These are phyloP conservation scores for Acleris cristana DNA, from an alignment of 2,888 invertebrate genomes.

Conservation along the genomic window DNA sequence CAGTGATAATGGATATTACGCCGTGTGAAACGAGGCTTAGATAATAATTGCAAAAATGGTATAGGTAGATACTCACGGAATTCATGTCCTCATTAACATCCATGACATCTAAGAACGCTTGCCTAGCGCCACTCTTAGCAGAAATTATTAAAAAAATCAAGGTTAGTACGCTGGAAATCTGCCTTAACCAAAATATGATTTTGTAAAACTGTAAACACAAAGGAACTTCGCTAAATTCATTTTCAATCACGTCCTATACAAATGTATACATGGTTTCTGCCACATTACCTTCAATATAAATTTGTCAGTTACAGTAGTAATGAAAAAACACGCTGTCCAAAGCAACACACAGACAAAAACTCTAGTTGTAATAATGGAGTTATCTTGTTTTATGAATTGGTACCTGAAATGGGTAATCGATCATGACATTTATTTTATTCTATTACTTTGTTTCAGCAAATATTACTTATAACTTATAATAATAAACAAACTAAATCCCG, in stretches of 20 bases:
- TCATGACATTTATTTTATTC: too few relatives aligned
- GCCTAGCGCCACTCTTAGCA: background rate
- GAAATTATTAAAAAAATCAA: constrained; percentile 7
- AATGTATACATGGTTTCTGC: background rate
- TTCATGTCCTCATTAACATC: background rate
- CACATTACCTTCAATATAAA: background rate
- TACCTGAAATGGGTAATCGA: constrained; percentile 47
- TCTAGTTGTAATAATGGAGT: constrained; percentile 53
- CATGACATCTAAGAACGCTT: constrained; percentile 17
- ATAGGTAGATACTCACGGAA: background rate
- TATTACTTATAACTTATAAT: too few relatives aligned
- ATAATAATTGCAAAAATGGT: too few relatives aligned
- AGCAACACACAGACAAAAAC: constrained; percentile 59
- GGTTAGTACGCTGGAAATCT: background rate
- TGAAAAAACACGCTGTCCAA: constrained; percentile 66
- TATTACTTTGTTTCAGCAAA: too few relatives aligned
- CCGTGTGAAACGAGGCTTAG: too few relatives aligned
- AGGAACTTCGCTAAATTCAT: background rate
- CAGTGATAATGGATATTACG: too few relatives aligned
- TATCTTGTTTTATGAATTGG: constrained; percentile 49
- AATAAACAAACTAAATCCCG: too few relatives aligned
- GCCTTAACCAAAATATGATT: constrained; percentile 50
- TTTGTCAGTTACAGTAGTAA: constrained; percentile 47
- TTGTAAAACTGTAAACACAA: constrained; percentile 58
- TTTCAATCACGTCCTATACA: background rate